Conservation (phyloP, 2,113 vertebrate genomes). For the Phoxinus phoxinus region DNA sequence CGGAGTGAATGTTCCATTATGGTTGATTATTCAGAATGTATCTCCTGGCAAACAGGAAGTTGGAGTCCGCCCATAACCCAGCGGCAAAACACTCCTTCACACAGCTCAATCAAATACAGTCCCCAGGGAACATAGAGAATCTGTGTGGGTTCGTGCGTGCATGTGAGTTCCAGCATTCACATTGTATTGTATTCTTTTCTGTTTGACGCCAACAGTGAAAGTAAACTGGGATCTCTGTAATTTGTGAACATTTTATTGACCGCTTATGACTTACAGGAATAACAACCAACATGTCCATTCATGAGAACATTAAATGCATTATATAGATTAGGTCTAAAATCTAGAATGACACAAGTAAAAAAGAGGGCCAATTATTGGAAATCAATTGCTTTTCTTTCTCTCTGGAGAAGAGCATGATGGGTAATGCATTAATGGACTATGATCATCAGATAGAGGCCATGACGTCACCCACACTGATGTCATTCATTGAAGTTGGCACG, state of each 20-base stretch:
- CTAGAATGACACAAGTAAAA: constrained; percentile 10
- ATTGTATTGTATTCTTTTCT: not conserved
- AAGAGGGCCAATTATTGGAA: constrained; percentile 36
- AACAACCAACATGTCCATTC: not conserved
- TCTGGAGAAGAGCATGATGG: constrained; percentile 26
- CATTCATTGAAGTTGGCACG: not conserved
- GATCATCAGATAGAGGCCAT: not conserved
- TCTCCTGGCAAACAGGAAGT: constrained; percentile 34
- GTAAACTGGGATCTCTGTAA: not conserved
- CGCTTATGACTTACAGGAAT: not conserved
- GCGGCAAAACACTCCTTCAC: constrained; percentile 12
- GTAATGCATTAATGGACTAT: constrained; percentile 44
- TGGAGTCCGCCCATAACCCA: constrained; percentile 25
- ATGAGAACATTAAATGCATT: not conserved
- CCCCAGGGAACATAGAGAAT: not conserved
- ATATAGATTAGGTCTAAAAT: not conserved
- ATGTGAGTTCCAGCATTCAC: not conserved
- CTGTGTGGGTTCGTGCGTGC: not conserved
- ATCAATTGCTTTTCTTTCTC: constrained; percentile 39
- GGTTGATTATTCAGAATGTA: constrained; percentile 39
- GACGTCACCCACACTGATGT: constrained; percentile 9
- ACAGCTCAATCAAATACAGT: constrained; percentile 39
- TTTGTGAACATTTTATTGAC: not conserved
- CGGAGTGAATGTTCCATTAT: constrained; percentile 29
- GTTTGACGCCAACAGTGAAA: not conserved